phyloP scores from a whole-genome alignment of 2,888 invertebrate species.

The Cybosia mesomella region DNA sequence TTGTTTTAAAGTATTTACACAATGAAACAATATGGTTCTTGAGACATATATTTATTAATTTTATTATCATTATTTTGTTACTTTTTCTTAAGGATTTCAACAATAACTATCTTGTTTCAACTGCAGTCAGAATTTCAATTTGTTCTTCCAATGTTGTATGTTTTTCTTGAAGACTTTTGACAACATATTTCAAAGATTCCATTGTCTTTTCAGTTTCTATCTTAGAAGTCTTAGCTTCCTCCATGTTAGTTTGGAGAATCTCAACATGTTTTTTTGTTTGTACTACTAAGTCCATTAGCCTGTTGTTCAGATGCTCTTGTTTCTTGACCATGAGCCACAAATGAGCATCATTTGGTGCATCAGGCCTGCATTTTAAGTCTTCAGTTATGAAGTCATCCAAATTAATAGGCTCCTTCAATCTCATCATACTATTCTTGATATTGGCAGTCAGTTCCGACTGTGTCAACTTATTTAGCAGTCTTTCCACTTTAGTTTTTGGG shows the following conservation, averaged over 20 bases:
- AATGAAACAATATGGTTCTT: neutral
- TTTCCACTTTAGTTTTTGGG: constrained; percentile 63
- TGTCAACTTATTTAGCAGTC: constrained; percentile 62
- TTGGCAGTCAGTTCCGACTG: constrained; percentile 71
- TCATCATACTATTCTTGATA: constrained; percentile 64
- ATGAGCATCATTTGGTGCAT: constrained; percentile 69
- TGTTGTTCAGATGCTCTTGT: constrained; percentile 73
- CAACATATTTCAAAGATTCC: constrained; percentile 76
- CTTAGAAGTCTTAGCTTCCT: constrained; percentile 61
- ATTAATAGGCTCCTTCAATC: constrained; percentile 69
- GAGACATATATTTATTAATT: neutral
- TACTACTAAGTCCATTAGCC: constrained; percentile 66
- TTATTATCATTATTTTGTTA: neutral
- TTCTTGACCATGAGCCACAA: constrained; percentile 79
- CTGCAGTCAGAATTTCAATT: constrained; percentile 78
- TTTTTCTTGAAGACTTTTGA: constrained; percentile 80
- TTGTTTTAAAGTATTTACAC: too few species aligned
- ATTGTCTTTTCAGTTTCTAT: constrained; percentile 70
- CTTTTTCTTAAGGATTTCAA: neutral
- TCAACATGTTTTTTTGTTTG: constrained; percentile 75
- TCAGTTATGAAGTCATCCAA: constrained; percentile 68
- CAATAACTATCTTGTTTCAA: constrained; percentile 71
- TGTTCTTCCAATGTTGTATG: constrained; percentile 81
- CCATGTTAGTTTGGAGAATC: constrained; percentile 66
- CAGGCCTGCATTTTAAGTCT: constrained; percentile 66